Base-by-base conservation (phyloP, 2,113 vertebrate species). In the Pogona vitticeps region DNA sequence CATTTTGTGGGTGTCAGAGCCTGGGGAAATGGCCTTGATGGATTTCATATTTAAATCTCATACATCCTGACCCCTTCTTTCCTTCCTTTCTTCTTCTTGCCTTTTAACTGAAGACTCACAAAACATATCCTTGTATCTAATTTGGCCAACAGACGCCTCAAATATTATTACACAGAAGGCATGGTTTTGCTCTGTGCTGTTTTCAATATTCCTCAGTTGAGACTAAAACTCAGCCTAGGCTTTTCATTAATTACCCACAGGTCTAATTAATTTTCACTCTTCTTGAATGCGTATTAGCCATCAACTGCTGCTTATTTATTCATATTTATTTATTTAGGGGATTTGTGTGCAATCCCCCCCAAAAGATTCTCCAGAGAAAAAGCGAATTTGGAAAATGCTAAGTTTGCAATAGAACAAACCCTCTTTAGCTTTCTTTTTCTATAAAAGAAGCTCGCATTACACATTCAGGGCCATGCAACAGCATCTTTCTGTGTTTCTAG, bases 201-300 rank as follows among this genome's bases (percentile, higher is more conserved):
- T 46, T 82, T 70, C 31, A 52, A 52, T 40, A 46, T 46, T 40
- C 36, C 21, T 59, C 36, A 21, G 12, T 28, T 7, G 36, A 56
- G 23, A 46, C 33, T 1, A 70, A 79, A 23, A 23, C 28, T 42
- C 40, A 71, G 10, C 36, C 6, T 23, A 58, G 46, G 23, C 38
- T 42, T 72, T 71, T 80, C 56, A 73, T 71, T 80, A 18, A 80
- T 86, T 59, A 71, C 65, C 52, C 33, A 6, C 31, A 72, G 36
- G 68, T 63, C 58, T 73, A 73, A 80, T 73, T 86, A 80, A 80
- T 80, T 52, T 58, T 79, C 26, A 58, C 28, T 59, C 68, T 72
- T 31, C 56, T 73, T 73, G 80, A 86, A 80, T n/a, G 28, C 23
- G 21, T 18, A 13, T 68, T 77, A 58, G 20, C 42, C 42, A 71